Evolutionary conservation across 2,113 vertebrate species (phyloP), one percentile per base, ranked within the genome.

Genomic region (Actinemys pallida): DNA sequence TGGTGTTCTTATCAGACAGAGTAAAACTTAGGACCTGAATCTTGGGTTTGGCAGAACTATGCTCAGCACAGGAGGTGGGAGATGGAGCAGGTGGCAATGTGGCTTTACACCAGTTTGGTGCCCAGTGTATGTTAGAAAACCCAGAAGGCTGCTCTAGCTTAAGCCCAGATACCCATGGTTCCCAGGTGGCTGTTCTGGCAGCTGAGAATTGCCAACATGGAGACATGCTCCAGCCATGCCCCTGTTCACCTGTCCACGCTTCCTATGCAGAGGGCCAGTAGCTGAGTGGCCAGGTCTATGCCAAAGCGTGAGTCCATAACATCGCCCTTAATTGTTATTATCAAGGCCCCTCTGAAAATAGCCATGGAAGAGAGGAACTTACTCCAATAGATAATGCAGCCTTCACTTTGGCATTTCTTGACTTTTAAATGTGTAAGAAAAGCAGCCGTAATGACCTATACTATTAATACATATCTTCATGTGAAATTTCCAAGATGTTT

Each of bases 401-500:
- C 20, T 13, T 76, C 88, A 57, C 22, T 72, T 76, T 91, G 89
- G 16, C 75, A 95, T 95, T 92, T 95, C 81, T 84, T 88, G n/a
- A 81, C 6, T 57, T 94, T 85, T 81, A 90, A 47, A 39, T 50
- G 25, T 5, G 80, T 57, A 88, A 19, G 53, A 5, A 69, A 22
- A 90, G 22, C 57, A 90, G 95, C 93, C 84, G 47, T 57, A 79
- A 88, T 91, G 84, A 95, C 96, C n/a, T 69, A 76, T 42, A 45
- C 92, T 94, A 81, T 93, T 83, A 92, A 83, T 93, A 65, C 12
- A 10, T 78, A 54, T 3, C 93, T 87, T 93, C 53, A 10, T 83
- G 35, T 69, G 56, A 20, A 69, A 56, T 93, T 92, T 96, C 93
- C 49, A 76, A 49, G 59, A 65, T 94, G 50, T 93, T 96, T 92